Evolutionary conservation across 2,113 vertebrate genomes (phyloP), one percentile per base, ranked within the genome.

Genomic region (Oenanthe oenanthe): DNA sequence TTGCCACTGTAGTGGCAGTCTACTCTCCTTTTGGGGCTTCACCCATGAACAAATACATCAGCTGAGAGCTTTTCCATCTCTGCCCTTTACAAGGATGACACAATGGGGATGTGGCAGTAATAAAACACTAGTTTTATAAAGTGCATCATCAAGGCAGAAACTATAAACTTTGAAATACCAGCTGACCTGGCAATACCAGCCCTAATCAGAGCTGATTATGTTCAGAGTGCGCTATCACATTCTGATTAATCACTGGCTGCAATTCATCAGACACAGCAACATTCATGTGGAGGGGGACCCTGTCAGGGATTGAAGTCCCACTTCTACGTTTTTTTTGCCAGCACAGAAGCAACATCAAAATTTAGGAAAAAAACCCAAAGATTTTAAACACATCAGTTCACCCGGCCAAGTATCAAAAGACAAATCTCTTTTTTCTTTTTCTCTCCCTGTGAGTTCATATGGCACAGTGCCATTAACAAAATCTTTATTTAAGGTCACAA

Each of bases 121-220:
- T 60, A 71, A 63, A 76, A 48, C 21, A 56, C 18, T 5, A 21
- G 53, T 77, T 83, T 36, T 53, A 54, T 50, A 32, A 67, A 85
- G 42, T 0, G 1, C 18, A 63, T 82, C 43, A 76, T 53, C 38
- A n/a, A 77, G 51, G 50, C 47, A 68, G 24, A 74, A 79, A 51
- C 29, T 7, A 68, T n/a, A 50, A 57, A 53, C 34, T 82, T 83
- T 17, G 20, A 48, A 84, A 71, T 28, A 71, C 2, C 24, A 76
- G 17, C 50, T 73, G 89, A 95, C 10, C 18, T 50, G 72, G 21
- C 50, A 94, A 79, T 0, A 8, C 28, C 47, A 88, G 36, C 21
- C n/a, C 51, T 60, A 88, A 70, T 72, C 70, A 89, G 57, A 92
- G 47, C 29, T 83, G 28, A 51, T 70, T 65, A 50, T 53, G 24